These are phyloP conservation scores for Aplysia californica DNA, from an alignment of 1,140 invertebrate species.

Conservation along the genomic window DNA sequence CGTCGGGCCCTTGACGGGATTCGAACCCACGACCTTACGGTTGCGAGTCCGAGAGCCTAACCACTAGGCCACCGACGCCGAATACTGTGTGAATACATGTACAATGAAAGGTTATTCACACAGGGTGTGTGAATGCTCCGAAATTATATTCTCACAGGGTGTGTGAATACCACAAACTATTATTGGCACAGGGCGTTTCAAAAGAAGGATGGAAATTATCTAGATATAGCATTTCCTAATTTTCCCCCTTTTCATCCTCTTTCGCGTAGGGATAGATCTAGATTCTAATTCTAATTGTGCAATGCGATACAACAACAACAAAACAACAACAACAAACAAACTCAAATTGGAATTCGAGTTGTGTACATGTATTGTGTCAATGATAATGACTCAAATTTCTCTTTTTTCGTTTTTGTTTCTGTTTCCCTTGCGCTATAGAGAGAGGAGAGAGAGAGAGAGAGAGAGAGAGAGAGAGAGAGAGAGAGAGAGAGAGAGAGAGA, in stretches of 20 bases:
- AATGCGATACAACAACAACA: no score
- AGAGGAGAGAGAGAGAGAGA: slow-evolving; percentile 35
- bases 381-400: background rate
- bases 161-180: background rate
- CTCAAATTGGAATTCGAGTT: background rate
- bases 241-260: background rate
- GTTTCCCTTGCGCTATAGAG: background rate
- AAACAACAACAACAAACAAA: background rate
- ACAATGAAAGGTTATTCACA: no score
- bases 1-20: no score
- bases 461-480: slow-evolving; percentile 27
- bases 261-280: background rate
- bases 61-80: no score
- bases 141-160: no score
- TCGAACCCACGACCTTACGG: no score
- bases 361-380: background rate
- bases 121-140: no score
- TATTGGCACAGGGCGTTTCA: no score
- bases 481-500: slow-evolving; percentile 13
- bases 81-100: no score
- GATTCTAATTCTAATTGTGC: background rate
- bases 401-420: background rate
- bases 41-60: no score
- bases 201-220: no score
- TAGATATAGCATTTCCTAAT: no score